phyloP scores from a whole-genome alignment of 2,113 vertebrate genomes.

The Saccopteryx bilineata region DNA sequence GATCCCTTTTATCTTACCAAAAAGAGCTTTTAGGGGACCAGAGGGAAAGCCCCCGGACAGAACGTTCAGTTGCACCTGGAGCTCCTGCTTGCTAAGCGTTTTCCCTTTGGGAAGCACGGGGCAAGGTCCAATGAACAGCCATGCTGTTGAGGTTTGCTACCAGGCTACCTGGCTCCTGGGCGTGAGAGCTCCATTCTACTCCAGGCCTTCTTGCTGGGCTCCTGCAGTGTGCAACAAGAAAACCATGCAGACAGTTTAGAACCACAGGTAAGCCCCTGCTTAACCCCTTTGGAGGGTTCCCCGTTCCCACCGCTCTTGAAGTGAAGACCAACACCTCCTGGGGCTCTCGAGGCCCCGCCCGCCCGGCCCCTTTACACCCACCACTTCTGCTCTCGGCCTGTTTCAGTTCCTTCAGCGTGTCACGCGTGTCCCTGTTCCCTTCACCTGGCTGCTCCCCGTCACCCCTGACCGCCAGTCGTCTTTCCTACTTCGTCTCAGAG shows the following conservation, averaged over 20 bases:
- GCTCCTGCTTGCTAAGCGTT: background rate
- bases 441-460: background rate
- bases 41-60: background rate
- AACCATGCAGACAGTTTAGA: background rate
- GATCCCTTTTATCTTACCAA: constrained; percentile 42
- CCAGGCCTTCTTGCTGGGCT: background rate
- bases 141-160: background rate
- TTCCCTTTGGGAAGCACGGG: background rate
- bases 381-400: background rate
- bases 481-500: background rate
- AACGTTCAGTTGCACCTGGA: background rate
- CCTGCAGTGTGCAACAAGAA: background rate
- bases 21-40: constrained; percentile 15
- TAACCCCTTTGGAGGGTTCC: background rate
- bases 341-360: too few species aligned
- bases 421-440: background rate
- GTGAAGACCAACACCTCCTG: background rate
- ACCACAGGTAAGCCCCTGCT: background rate
- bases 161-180: background rate
- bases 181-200: background rate
- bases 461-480: background rate
- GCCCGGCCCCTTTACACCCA: rapidly evolving
- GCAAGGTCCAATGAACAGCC: background rate
- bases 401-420: background rate
- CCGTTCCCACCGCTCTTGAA: background rate